Evolutionary conservation across 2,113 vertebrate genomes (phyloP).

Genomic region (Leuciscus idus): DNA sequence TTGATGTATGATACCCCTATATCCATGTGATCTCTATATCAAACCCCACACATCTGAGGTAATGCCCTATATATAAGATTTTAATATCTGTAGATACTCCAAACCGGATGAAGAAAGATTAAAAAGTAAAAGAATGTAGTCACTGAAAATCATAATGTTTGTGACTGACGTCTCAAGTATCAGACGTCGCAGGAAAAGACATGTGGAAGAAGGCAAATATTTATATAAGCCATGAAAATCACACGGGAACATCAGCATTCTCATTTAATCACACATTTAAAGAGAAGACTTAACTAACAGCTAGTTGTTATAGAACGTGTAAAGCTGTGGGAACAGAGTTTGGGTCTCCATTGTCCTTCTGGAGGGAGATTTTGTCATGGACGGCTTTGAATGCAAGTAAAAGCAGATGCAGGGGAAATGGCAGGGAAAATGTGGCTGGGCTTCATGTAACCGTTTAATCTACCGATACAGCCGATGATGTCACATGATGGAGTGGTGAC

Average conservation of each 20-base stretch:
- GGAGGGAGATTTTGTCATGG: constrained; percentile 71
- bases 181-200: neutral
- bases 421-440: constrained; percentile 71
- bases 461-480: constrained; percentile 61
- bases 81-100: constrained; percentile 55
- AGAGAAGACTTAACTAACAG: neutral
- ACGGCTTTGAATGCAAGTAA: constrained; percentile 71
- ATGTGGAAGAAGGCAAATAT: constrained; percentile 1
- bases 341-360: constrained; percentile 60
- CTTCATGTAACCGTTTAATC: constrained; percentile 60
- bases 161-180: constrained; percentile 34
- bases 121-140: constrained; percentile 22
- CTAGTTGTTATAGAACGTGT: neutral
- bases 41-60: constrained; percentile 44
- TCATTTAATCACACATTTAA: neutral
- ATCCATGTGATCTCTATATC: constrained; percentile 55
- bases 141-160: constrained; percentile 38
- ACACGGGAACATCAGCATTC: neutral
- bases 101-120: constrained; percentile 43
- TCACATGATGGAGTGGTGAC: constrained; percentile 46
- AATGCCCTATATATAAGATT: constrained; percentile 50
- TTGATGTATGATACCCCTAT: constrained; percentile 64
- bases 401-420: constrained; percentile 77
- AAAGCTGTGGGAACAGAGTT: constrained; percentile 17
- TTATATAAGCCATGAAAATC: neutral